These are phyloP conservation scores for Euleptes europaea DNA, from an alignment of 2,113 vertebrate species.

Conservation along the genomic window DNA sequence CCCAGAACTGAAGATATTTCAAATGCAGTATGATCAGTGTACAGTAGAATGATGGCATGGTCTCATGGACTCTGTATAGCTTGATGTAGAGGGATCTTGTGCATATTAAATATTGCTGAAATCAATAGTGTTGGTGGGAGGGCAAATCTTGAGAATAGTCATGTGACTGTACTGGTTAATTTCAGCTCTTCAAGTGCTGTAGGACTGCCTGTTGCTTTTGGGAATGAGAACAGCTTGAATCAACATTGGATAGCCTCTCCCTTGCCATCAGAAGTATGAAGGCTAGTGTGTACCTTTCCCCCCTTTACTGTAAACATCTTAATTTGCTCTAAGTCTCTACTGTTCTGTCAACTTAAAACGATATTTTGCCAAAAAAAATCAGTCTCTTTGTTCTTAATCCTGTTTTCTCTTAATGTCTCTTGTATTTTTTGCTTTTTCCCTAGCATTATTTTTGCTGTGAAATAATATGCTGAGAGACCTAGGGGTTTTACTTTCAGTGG, in stretches of 20 bases:
- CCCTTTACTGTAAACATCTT: neutral
- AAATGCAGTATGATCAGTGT: neutral
- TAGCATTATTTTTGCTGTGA: neutral
- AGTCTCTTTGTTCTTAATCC: neutral
- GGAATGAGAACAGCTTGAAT: too few species aligned
- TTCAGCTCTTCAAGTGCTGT: too few species aligned
- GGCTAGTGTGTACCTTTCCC: neutral
- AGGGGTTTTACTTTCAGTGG: neutral
- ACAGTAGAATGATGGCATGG: neutral
- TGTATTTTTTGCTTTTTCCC: neutral
- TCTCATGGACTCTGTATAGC: neutral
- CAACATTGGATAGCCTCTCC: neutral
- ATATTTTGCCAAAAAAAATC: neutral
- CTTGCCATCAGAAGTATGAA: neutral
- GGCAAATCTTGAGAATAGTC: too few species aligned
- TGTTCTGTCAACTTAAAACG: neutral
- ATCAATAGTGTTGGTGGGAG: too few species aligned
- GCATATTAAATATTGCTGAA: too few species aligned
- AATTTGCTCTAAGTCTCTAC: neutral
- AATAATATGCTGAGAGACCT: neutral
- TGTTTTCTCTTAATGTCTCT: neutral
- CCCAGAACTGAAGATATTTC: neutral
- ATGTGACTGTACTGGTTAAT: too few species aligned
- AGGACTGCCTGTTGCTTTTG: too few species aligned
- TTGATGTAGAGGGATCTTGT: too few species aligned